A percentile compares a stretch with the other conserved stretches of the same genome.
Evolutionary conservation across 92 coral and sea anemone genomes (phyloP).

Genomic region (Bergia sp.): DNA sequence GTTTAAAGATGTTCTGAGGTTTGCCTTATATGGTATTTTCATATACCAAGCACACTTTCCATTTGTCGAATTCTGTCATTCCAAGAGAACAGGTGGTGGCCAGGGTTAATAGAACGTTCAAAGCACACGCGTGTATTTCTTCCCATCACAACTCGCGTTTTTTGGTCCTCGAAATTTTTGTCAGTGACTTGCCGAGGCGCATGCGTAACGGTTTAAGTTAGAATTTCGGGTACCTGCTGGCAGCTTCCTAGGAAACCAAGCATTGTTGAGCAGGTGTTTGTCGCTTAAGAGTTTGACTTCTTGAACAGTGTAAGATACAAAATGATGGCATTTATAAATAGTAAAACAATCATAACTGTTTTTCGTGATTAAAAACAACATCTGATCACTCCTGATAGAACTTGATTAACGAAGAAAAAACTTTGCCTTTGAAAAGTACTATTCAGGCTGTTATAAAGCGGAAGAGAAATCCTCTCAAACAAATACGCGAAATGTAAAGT

Average conservation of each 20-base stretch:
- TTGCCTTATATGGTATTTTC: no score
- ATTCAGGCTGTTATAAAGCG: no score
- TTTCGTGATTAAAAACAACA: neutral
- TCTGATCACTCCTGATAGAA: neutral
- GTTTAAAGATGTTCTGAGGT: no score
- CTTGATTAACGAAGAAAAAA: neutral
- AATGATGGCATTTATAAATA: neutral
- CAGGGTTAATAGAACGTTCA: no score
- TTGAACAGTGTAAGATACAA: neutral
- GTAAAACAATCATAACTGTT: no score
- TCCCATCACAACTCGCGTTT: neutral
- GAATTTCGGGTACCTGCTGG: conserved; percentile 8
- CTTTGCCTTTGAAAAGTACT: neutral
- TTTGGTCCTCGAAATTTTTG: neutral
- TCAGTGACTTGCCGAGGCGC: neutral
- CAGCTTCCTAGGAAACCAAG: neutral
- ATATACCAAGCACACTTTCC: no score
- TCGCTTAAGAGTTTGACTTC: neutral
- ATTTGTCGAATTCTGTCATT: no score
- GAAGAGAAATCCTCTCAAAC: neutral
- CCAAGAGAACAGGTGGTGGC: no score
- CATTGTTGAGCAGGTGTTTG: neutral
- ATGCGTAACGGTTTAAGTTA: neutral
- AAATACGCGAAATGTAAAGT: neutral
- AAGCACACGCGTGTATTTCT: no score